Conservation (phyloP, 2,113 vertebrate species). For the Tenrec ecaudatus region DNA sequence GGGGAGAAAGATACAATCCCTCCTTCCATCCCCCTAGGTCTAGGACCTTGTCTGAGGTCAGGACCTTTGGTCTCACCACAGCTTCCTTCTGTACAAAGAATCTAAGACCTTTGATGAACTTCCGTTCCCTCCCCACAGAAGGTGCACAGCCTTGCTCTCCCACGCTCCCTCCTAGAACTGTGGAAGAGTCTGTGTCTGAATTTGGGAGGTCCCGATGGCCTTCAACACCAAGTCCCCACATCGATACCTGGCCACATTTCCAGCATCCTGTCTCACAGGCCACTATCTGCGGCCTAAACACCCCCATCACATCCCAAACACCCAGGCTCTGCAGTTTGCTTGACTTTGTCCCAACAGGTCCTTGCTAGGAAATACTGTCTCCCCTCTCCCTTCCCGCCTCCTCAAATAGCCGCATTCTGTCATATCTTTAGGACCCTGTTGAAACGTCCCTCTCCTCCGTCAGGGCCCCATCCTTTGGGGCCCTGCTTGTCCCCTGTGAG, state of each 20-base stretch:
- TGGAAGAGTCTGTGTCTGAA: background rate
- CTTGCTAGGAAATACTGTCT: background rate
- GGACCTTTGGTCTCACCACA: background rate
- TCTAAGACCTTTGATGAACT: background rate
- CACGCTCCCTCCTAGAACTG: background rate
- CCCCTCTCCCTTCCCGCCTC: background rate
- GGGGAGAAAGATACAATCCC: background rate
- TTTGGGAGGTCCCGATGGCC: background rate
- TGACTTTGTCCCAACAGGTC: background rate
- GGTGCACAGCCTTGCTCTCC: background rate
- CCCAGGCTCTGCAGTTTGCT: background rate
- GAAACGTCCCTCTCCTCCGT: background rate
- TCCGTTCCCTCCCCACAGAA: background rate
- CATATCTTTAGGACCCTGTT: background rate
- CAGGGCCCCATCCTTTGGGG: background rate
- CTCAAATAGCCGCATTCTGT: slow-evolving; percentile 2
- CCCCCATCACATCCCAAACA: background rate
- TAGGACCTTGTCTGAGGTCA: background rate
- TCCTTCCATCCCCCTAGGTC: background rate
- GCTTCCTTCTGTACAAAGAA: background rate
- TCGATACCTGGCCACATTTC: background rate
- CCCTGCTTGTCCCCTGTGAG: background rate
- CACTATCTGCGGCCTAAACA: background rate
- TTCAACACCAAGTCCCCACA: background rate
- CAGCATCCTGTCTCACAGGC: background rate